Base-by-base conservation (phyloP, 2,888 invertebrate species). In the Anaspis maculata region DNA sequence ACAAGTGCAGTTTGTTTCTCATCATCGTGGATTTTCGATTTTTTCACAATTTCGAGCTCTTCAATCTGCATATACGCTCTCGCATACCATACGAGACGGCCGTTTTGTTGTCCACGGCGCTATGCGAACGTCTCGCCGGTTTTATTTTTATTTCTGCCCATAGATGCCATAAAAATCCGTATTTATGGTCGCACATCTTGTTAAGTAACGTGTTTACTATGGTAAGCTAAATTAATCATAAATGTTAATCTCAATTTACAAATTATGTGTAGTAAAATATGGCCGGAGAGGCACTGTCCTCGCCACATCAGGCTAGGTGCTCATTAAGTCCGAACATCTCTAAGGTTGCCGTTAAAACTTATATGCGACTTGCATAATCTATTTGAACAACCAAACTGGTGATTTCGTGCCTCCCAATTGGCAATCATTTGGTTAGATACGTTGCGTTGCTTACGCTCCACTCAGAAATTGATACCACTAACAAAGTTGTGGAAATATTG, bases 1-100 rank as follows among this genome's bases (percentile, higher is more conserved):
- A 53, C 52, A 52, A 55, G 54, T 56, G 55, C 52, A 52, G 48
- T 52, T 52, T 45, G 44, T 46, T 44, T 49, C 45, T 46, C 44
- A 10, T 24, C 4, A 9, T 24, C 7, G 42, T 44, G 42, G 44
- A 37, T 46, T 44, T 48, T 39, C 38, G 36, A 39, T 38, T 47
- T 42, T 49, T 44, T 39, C 27, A 27, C 23, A 34, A 33, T 32
- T 32, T 25, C 15, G 12, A 6, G 28, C 23, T 29, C 28, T 37
- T 33, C 37, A 37, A 44, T 51, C 44, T 48, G 42, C 48, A 44
- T 45, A 45, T 44, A 42, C 44, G n/a, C n/a, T n/a, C n/a, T n/a
- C n/a, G n/a, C n/a, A n/a, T n/a, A n/a, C n/a, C n/a, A n/a, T n/a
- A n/a, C n/a, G n/a, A n/a, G n/a, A n/a, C n/a, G n/a, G n/a, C n/a